Percentiles rank a stretch among this genome's conserved stretches.
These are phyloP conservation scores for Phyllotis vaccarum DNA, from an alignment of 2,797 vertebrate species.

Conservation along the genomic window DNA sequence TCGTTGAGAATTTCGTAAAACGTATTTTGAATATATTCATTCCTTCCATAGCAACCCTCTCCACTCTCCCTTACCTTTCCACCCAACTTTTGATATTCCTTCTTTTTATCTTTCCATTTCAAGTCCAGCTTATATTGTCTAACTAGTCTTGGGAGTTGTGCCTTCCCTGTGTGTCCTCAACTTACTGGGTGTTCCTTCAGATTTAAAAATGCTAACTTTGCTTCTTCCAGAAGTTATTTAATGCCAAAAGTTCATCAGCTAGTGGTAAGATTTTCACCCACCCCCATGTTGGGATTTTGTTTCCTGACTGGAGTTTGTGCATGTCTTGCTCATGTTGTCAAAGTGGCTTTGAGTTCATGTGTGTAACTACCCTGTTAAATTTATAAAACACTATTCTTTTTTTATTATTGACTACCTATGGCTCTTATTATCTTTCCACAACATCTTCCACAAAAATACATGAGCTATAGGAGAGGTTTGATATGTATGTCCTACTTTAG, in stretches of 20 bases:
- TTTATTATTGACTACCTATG: background rate
- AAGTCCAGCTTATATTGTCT: background rate
- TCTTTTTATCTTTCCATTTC: background rate
- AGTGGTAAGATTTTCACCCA: background rate
- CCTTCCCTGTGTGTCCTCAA: background rate
- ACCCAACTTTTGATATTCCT: background rate
- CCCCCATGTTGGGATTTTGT: background rate
- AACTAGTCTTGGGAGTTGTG: background rate
- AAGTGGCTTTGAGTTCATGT: background rate
- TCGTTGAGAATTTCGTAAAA: background rate
- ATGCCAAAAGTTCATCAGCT: background rate
- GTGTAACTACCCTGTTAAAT: background rate
- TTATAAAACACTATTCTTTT: background rate
- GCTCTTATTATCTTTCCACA: background rate
- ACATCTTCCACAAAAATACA: background rate
- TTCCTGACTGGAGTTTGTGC: background rate
- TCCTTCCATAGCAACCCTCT: background rate
- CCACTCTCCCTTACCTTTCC: background rate
- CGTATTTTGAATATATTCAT: background rate
- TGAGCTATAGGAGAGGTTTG: background rate
- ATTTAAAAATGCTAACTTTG: background rate
- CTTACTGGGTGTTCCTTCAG: background rate
- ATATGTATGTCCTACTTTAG: background rate
- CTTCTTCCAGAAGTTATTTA: background rate
- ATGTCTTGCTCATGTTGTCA: background rate